Conservation (phyloP, 2,113 vertebrate genomes). For the Perca fluviatilis region DNA sequence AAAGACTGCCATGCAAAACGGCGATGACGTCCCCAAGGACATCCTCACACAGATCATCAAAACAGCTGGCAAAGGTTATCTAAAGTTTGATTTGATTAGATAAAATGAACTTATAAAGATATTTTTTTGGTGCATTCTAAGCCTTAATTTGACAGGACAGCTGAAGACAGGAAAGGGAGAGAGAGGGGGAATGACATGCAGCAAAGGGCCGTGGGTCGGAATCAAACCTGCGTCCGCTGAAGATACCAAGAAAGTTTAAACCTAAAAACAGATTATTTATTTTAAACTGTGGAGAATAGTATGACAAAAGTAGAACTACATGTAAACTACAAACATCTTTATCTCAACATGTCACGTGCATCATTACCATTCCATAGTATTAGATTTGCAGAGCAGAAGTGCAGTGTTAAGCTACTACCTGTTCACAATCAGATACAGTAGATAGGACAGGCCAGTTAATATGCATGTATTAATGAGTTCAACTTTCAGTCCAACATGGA, state of each 20-base stretch:
- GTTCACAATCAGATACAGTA: neutral
- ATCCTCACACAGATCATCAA: constrained; percentile 94
- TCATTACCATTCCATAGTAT: neutral
- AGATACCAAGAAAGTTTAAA: no score
- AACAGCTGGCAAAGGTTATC: constrained; percentile 74
- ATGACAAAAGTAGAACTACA: neutral
- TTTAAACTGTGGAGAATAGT: neutral
- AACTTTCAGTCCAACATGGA: no score
- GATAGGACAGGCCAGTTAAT: neutral
- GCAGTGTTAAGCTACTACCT: neutral
- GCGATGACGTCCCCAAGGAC: constrained; percentile 86
- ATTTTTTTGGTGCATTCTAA: no score
- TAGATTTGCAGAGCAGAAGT: neutral
- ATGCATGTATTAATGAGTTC: no score
- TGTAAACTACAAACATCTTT: neutral
- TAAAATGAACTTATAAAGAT: neutral
- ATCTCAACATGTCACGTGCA: neutral
- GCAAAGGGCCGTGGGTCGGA: no score
- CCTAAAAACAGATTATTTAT: neutral
- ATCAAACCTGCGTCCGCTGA: no score
- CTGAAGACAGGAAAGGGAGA: no score
- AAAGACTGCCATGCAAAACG: constrained; percentile 82
- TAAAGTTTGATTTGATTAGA: neutral
- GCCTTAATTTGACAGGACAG: no score
- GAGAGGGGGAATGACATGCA: no score